phyloP scores from a whole-genome alignment of 2,113 vertebrate genomes.

The Leucosticte australis region DNA sequence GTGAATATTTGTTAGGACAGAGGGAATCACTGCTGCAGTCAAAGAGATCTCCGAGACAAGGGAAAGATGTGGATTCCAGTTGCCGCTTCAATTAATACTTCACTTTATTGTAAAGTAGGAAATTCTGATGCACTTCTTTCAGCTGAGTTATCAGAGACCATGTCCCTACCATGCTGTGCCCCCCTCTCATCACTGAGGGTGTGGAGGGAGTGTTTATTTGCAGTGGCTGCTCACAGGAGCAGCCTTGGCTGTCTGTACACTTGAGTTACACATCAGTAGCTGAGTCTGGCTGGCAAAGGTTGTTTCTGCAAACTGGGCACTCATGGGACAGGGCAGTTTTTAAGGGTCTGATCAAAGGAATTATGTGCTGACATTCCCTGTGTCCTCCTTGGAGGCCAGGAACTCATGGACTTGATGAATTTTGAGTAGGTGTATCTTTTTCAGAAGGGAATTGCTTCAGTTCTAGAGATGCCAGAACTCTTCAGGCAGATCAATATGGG shows the following conservation, averaged over 20 bases:
- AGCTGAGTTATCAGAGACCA: background rate
- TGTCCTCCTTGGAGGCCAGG: background rate
- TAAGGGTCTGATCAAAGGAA: background rate
- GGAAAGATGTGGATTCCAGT: background rate
- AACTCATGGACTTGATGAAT: background rate
- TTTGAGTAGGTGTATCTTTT: background rate
- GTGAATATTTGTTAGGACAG: background rate
- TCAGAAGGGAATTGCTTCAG: background rate
- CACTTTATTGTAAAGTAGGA: background rate
- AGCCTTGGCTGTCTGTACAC: background rate
- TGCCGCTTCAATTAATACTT: background rate
- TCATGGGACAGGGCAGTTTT: background rate
- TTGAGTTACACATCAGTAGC: background rate
- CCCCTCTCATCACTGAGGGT: background rate
- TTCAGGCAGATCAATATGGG: background rate
- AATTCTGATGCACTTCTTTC: background rate
- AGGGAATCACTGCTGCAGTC: background rate
- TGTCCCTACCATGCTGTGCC: accelerated
- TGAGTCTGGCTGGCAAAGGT: background rate
- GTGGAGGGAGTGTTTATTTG: background rate
- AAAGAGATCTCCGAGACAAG: background rate
- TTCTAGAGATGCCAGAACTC: background rate
- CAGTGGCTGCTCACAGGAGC: background rate
- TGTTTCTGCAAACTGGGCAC: background rate
- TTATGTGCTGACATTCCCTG: background rate